These are phyloP conservation scores for Epirrhoe tristata DNA, from an alignment of 2,888 invertebrate genomes.

Conservation along the genomic window DNA sequence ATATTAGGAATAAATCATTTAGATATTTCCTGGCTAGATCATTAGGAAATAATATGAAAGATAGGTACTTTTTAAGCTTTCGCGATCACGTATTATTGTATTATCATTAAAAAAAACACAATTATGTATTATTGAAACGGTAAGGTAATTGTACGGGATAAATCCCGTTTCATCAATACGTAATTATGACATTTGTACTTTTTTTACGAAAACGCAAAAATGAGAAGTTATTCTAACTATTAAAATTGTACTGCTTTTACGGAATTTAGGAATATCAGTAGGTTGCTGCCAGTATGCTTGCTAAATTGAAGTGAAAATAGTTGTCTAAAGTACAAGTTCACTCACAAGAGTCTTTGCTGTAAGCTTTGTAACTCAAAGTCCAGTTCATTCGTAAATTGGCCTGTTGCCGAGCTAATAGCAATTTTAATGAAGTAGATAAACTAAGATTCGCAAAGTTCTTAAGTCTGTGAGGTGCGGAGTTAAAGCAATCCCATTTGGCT, in stretches of 20 bases:
- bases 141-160: too few relatives aligned
- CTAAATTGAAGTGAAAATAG: not conserved
- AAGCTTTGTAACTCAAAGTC: conserved; percentile 18
- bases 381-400: conserved; percentile 25
- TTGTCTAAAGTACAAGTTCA: not conserved
- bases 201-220: too few relatives aligned
- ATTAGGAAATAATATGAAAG: not conserved
- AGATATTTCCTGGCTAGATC: not conserved
- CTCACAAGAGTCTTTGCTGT: not conserved
- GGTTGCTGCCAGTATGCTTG: not conserved
- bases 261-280: not conserved
- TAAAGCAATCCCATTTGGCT: conserved; percentile 73
- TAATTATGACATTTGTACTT: too few relatives aligned
- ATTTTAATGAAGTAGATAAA: conserved; percentile 34
- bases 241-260: too few relatives aligned
- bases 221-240: too few relatives aligned
- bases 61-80: too few relatives aligned
- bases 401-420: conserved; percentile 33
- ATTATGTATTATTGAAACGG: too few relatives aligned
- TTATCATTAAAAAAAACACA: too few relatives aligned
- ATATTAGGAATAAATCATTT: not conserved
- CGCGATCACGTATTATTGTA: too few relatives aligned
- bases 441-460: conserved; percentile 43
- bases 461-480: conserved; percentile 60
- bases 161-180: too few relatives aligned